These are phyloP conservation scores for Plectropomus leopardus DNA, from an alignment of 2,113 vertebrate genomes.

Conservation along the genomic window DNA sequence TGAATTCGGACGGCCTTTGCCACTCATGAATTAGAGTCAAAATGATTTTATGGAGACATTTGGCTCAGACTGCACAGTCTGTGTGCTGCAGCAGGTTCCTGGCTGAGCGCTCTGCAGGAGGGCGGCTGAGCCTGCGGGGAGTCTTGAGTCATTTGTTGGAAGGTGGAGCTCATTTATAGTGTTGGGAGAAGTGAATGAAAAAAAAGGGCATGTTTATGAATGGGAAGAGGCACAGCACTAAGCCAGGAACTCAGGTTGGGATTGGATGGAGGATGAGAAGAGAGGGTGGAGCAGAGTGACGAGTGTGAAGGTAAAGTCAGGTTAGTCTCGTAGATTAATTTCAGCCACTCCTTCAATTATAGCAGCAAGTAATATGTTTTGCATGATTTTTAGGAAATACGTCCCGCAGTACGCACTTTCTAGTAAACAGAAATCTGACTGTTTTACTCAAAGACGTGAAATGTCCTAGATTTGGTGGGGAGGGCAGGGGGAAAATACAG, in stretches of 20 bases:
- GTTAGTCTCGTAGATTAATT: neutral
- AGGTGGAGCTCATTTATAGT: constrained; percentile 19
- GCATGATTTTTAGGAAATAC: neutral
- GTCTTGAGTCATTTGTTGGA: constrained; percentile 47
- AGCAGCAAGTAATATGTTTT: neutral
- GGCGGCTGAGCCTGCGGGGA: constrained; percentile 12
- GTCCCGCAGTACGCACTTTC: neutral
- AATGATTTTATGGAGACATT: neutral
- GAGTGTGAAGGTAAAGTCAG: no score
- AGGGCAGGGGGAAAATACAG: constrained; percentile 23
- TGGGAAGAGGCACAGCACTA: neutral
- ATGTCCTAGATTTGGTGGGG: neutral
- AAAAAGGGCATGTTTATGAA: constrained; percentile 31
- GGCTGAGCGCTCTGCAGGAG: constrained; percentile 34
- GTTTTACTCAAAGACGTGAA: neutral
- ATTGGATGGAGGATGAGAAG: neutral
- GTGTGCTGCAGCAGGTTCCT: constrained; percentile 13
- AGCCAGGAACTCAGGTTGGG: neutral
- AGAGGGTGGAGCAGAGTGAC: neutral
- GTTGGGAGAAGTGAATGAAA: constrained; percentile 17
- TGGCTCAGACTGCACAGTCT: neutral
- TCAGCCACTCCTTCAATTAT: neutral
- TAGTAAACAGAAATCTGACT: neutral
- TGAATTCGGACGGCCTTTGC: neutral
- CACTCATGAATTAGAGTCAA: neutral